Base-by-base conservation (phyloP, 2,113 vertebrate genomes). In the Pungitius pungitius region DNA sequence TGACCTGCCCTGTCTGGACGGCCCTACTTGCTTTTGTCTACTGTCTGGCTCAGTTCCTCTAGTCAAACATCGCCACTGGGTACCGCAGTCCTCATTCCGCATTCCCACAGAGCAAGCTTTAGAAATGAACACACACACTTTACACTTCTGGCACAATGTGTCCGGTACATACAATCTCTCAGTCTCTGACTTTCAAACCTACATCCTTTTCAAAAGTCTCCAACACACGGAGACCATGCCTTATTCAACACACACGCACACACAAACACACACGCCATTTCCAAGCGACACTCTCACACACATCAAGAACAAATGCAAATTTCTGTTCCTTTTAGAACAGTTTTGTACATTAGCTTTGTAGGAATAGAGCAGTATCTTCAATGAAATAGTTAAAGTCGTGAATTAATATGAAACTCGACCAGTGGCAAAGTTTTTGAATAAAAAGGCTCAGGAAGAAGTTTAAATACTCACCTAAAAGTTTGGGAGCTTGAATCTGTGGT, bases 11-110 rank as follows among this genome's bases (percentile, higher is more conserved):
- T 92, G 96, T 96, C 96, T 97, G 95, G 95, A 91, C 92, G 90
- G 94, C 93, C 93, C 92, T 93, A 77, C 92, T 86, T 80, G 94
- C 95, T 95, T 96, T 98, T 98, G 96, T 97, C 95, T 95, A 65
- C 87, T 95, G 95, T 97, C 96, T 98, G 96, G 95, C 93, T 95
- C 90, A 94, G 95, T 96, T 96, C 95, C 95, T 96, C 88, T 78
- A 76, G 82, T 85, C 80, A 77, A 82, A 82, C 86, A 72, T 67
- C 17, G 71, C 89, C 81, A 71, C 90, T 60, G 85, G 73, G 69
- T 73, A 82, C 80, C 45, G 45, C 84, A 64, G 68, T 73, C 85
- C 75, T 88, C 92, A 64, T 35, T 64, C 43, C 42, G 18, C 62
- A 88, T 95, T 95, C 90, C 85, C 89, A 87, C 89, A 85, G 78